Evolutionary conservation across 2,888 invertebrate species (phyloP).

Genomic region (Erannis defoliaria): DNA sequence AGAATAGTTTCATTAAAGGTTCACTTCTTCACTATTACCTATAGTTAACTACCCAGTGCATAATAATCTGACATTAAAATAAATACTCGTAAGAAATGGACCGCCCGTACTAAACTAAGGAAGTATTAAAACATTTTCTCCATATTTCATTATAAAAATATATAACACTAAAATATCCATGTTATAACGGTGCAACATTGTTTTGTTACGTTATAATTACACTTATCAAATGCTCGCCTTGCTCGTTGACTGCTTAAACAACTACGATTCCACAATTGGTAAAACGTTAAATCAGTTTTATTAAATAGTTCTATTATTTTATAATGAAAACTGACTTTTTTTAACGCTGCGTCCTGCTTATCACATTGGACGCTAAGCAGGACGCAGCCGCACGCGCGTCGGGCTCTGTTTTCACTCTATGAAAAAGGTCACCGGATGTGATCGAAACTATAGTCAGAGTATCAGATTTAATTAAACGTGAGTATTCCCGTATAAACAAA

Average conservation of each 20-base stretch:
- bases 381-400: too few species aligned
- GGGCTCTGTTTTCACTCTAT: too few species aligned
- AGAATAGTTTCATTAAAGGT: background rate
- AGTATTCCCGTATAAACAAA: too few species aligned
- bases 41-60: background rate
- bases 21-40: conserved; percentile 3
- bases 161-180: conserved; percentile 79
- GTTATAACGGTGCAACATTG: conserved; percentile 75
- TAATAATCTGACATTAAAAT: conserved; percentile 46
- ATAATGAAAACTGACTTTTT: too few species aligned
- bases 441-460: too few species aligned
- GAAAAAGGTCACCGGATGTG: too few species aligned
- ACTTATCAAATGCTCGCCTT: conserved; percentile 41
- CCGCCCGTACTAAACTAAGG: conserved; percentile 58
- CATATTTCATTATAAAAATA: conserved; percentile 79
- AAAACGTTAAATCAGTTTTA: too few species aligned
- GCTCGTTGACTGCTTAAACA: conserved; percentile 47
- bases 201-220: conserved; percentile 67
- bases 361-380: too few species aligned
- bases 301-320: too few species aligned
- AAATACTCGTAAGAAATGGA: conserved; percentile 64
- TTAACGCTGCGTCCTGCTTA: too few species aligned
- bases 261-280: background rate
- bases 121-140: conserved; percentile 61
- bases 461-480: too few species aligned